A percentile compares a stretch with the other conserved stretches of the same genome.
Evolutionary conservation across 92 coral and sea anemone species (phyloP).

Genomic region (Scolanthus callimorphus): DNA sequence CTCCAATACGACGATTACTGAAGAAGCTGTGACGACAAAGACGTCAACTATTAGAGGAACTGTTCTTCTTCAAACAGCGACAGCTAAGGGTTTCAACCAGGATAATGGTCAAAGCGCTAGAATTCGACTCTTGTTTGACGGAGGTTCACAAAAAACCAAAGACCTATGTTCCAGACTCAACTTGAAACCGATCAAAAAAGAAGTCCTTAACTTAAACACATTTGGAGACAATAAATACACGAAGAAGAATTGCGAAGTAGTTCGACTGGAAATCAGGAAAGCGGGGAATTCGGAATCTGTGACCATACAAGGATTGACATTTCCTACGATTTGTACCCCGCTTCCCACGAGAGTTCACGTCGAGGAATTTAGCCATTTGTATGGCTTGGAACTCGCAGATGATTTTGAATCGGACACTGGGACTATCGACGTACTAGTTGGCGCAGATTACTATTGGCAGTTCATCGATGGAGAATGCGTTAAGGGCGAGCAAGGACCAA

Average conservation of each 20-base stretch:
- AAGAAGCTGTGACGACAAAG: too few relatives aligned
- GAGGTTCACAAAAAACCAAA: slow-evolving; percentile 47
- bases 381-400: slow-evolving; percentile 26
- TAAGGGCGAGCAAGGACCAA: slow-evolving; percentile 15
- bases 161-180: slow-evolving; percentile 22
- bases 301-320: slow-evolving; percentile 29
- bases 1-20: too few relatives aligned
- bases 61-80: too few relatives aligned
- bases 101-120: too few relatives aligned
- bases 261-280: neutral
- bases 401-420: slow-evolving; percentile 24
- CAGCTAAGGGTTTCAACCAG: too few relatives aligned
- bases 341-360: slow-evolving; percentile 32
- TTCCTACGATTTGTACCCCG: slow-evolving; percentile 57
- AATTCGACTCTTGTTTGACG: too few relatives aligned
- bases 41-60: too few relatives aligned
- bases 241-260: slow-evolving; percentile 10
- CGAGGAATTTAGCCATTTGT: slow-evolving; percentile 3
- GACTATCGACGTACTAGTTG: slow-evolving; percentile 43
- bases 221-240: slow-evolving; percentile 40
- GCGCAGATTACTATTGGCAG: slow-evolving; percentile 37
- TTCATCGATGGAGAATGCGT: slow-evolving; percentile 31
- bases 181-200: slow-evolving; percentile 15
- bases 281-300: slow-evolving; percentile 12
- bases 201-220: slow-evolving; percentile 44